A percentile compares a stretch with the other conserved stretches of the same genome.
Conservation (phyloP, 2,113 vertebrate species). For the Theristicus caerulescens region DNA sequence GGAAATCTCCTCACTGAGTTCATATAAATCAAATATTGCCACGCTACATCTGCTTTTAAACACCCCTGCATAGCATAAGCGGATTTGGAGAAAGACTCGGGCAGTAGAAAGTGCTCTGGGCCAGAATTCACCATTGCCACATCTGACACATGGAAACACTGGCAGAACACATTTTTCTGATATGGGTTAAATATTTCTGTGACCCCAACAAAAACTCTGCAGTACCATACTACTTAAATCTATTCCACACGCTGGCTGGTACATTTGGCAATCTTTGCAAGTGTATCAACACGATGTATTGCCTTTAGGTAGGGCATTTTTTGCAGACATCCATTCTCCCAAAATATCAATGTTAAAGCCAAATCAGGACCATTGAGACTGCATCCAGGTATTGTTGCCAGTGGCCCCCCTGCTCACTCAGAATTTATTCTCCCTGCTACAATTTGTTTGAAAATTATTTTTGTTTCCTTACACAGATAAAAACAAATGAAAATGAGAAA, state of each 20-base stretch:
- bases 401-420: neutral
- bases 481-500: neutral
- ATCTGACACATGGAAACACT: neutral
- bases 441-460: neutral
- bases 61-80: fast-evolving
- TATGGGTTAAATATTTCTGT: neutral
- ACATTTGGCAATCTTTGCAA: neutral
- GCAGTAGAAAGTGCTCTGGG: neutral
- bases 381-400: neutral
- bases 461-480: neutral
- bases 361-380: neutral
- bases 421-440: neutral
- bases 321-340: neutral
- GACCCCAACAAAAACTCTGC: neutral
- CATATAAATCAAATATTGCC: neutral
- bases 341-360: neutral
- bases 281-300: fast-evolving
- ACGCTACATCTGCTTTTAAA: neutral
- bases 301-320: neutral
- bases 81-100: neutral
- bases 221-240: neutral
- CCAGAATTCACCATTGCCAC: neutral
- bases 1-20: neutral
- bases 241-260: neutral
- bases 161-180: neutral